These are phyloP conservation scores for Ectobius pallidus DNA, from an alignment of 2,888 invertebrate species.

Conservation along the genomic window DNA sequence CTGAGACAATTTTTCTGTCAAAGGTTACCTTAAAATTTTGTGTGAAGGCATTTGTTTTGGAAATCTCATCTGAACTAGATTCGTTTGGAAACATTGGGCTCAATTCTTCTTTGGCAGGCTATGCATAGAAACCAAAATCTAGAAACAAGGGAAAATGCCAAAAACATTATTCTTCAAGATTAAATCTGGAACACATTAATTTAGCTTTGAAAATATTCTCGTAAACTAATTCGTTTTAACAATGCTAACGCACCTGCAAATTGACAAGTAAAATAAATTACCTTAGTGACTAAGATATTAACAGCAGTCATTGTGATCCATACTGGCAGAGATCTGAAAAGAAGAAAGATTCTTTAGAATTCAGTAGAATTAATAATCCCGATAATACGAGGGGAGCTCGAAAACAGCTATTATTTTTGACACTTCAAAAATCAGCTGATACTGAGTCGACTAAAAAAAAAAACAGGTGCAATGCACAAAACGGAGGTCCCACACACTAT, in stretches of 20 bases:
- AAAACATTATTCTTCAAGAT: neutral
- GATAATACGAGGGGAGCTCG: too few species aligned
- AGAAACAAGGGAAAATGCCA: neutral
- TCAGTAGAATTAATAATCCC: too few species aligned
- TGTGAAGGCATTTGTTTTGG: constrained; percentile 61
- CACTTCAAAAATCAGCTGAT: constrained; percentile 11
- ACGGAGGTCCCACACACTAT: too few species aligned
- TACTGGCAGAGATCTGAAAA: constrained; percentile 58
- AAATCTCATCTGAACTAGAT: constrained; percentile 62
- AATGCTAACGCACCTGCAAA: too few species aligned
- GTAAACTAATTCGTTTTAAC: too few species aligned
- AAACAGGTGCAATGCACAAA: too few species aligned
- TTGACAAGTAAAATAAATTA: constrained; percentile 32
- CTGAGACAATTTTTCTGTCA: too few species aligned
- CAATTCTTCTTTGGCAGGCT: constrained; percentile 62
- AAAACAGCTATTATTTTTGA: too few species aligned
- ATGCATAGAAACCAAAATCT: constrained; percentile 58
- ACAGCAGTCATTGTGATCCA: constrained; percentile 51
- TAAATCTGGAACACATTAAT: too few species aligned
- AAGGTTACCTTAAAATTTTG: constrained; percentile 57
- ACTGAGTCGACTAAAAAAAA: too few species aligned
- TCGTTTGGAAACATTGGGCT: constrained; percentile 62
- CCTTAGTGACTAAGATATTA: constrained; percentile 48
- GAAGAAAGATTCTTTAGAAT: too few species aligned
- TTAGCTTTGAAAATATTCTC: too few species aligned